These are phyloP conservation scores for Dasysyrphus tricinctus DNA, from an alignment of 2,888 invertebrate genomes.

Conservation along the genomic window DNA sequence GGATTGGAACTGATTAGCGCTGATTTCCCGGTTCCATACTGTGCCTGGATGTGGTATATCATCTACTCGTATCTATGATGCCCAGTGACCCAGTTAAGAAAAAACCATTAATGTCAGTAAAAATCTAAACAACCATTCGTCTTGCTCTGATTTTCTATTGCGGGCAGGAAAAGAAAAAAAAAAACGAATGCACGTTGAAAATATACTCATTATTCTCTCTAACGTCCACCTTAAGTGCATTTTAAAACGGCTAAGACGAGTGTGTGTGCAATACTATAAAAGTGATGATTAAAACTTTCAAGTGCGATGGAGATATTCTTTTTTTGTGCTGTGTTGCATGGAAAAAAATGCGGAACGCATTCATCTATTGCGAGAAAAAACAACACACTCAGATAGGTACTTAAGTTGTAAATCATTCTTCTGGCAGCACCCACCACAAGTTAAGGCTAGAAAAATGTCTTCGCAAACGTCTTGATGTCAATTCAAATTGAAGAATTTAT, in stretches of 20 bases:
- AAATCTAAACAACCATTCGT: conserved; percentile 60
- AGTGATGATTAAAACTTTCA: conserved; percentile 23
- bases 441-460: conserved; percentile 16
- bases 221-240: conserved; percentile 10
- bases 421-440: conserved; percentile 24
- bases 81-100: conserved; percentile 64
- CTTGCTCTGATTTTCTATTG: conserved; percentile 63
- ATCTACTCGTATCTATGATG: conserved; percentile 2
- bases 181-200: background rate
- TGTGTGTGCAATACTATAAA: background rate
- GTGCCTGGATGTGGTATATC: background rate
- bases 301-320: background rate
- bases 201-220: conserved; percentile 28
- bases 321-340: background rate
- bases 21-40: conserved; percentile 25
- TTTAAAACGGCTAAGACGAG: conserved; percentile 4
- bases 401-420: conserved; percentile 19
- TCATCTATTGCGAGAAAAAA: background rate
- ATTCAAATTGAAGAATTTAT: conserved; percentile 60
- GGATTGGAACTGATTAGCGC: conserved; percentile 59
- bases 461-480: conserved; percentile 42
- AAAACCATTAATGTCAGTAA: conserved; percentile 58
- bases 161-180: conserved; percentile 28
- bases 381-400: background rate
- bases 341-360: conserved; percentile 2